Evolutionary conservation across 2,888 invertebrate species (phyloP), one percentile per base, ranked within the genome.

Genomic region (Limnephilus rhombicus): DNA sequence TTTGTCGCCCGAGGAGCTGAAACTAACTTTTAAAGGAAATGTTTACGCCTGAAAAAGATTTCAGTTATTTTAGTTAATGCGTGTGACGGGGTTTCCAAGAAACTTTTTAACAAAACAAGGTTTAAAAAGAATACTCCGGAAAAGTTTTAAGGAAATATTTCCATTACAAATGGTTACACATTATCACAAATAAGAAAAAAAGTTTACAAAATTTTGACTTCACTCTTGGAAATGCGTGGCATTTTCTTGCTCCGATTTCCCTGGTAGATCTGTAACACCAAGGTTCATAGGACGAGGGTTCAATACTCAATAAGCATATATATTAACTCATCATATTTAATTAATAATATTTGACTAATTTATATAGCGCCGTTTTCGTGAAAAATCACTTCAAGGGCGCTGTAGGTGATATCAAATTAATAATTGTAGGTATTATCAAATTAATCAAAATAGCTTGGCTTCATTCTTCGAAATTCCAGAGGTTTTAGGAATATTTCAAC

Each of bases 21-120:
- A n/a, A 68, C 68, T 68, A 68, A 68, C 68, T 68, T 68, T 68
- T 68, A 68, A 68, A 68, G 68, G 68, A 68, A 68, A 68, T 68
- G 9, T 68, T 68, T 68, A 68, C 24, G 24, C 24, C 68, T n/a
- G 68, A 68, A 68, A 68, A 68, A 68, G 68, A 68, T n/a, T 68
- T 24, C 68, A n/a, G 68, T n/a, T 68, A 68, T 68, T 68, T 68
- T 24, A 24, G 68, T 68, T n/a, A 68, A 68, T 68, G 68, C 24
- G 24, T 68, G 68, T n/a, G 68, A 68, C 24, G 68, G n/a, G 24
- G 68, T n/a, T 68, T 68, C 68, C 7, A 24, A 24, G 68, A 68
- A 68, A 68, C 68, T 68, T 68, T n/a, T 1, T 5, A 9, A 7
- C 68, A 24, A 24, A n/a, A 68, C 24, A 24, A 24, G 24, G 68